These are phyloP conservation scores for Chiroxiphia lanceolata DNA, from an alignment of 2,797 vertebrate genomes.

Conservation along the genomic window DNA sequence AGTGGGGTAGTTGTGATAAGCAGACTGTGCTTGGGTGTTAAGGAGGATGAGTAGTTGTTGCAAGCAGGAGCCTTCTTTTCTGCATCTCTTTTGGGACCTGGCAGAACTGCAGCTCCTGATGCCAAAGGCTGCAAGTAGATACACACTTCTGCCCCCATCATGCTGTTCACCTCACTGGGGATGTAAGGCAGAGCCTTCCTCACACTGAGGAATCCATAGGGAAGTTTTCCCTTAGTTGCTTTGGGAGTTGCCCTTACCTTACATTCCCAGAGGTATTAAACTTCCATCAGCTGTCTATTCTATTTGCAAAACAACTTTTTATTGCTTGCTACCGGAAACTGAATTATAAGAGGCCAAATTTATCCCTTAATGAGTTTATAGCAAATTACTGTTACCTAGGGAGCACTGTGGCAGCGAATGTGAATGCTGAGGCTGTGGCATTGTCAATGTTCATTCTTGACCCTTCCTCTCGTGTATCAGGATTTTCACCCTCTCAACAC, in stretches of 20 bases:
- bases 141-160: neutral
- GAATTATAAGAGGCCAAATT: neutral
- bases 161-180: neutral
- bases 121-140: neutral
- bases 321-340: neutral
- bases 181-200: neutral
- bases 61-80: neutral
- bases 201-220: neutral
- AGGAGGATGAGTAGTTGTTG: neutral
- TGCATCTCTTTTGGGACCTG: neutral
- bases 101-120: neutral
- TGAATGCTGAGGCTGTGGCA: neutral
- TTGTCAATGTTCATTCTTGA: neutral
- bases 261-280: neutral
- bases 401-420: neutral
- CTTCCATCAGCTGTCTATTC: neutral
- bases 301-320: neutral
- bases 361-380: neutral
- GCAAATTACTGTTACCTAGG: neutral
- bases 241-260: neutral
- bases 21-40: neutral
- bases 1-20: neutral
- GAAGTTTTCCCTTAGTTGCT: neutral
- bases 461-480: neutral
- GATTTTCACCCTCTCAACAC: neutral